A percentile compares a stretch with the other conserved stretches of the same genome.
These are phyloP conservation scores for Lepidurus couesii DNA, from an alignment of 1,140 invertebrate species.

Conservation along the genomic window DNA sequence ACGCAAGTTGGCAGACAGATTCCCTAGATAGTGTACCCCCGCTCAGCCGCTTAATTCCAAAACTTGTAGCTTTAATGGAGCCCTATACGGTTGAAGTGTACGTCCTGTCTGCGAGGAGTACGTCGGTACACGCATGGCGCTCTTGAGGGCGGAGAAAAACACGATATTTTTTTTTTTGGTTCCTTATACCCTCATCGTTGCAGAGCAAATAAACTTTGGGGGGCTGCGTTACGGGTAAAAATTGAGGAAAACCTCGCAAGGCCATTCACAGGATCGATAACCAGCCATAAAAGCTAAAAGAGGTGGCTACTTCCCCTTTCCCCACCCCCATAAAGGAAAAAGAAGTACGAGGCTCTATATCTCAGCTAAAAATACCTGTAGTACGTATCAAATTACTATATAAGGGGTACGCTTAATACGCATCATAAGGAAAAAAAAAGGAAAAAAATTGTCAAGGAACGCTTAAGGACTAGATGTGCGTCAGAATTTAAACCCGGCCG, in stretches of 20 bases:
- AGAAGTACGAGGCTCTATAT: not conserved
- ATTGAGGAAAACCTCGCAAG: not conserved
- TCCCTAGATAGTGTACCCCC: not conserved
- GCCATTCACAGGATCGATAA: conserved; percentile 15
- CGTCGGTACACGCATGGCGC: not conserved
- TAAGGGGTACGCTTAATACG: not conserved
- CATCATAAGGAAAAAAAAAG: not conserved
- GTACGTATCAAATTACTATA: not conserved
- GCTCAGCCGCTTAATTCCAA: not conserved
- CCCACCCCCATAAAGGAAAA: not conserved
- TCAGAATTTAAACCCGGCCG: no score
- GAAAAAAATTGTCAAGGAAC: not conserved
- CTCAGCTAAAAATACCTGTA: not conserved
- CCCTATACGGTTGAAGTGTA: not conserved
- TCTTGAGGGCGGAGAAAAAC: not conserved
- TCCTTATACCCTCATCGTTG: not conserved
- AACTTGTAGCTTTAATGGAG: not conserved
- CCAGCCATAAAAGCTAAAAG: not conserved
- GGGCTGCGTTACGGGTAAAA: not conserved
- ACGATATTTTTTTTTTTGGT: not conserved
- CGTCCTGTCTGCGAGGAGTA: not conserved
- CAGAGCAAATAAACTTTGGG: not conserved
- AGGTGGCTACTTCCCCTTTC: not conserved
- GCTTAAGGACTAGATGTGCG: no score
- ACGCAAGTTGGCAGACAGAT: conserved; percentile 7